Base-by-base conservation (phyloP, 1,140 invertebrate genomes). In the Aricia agestis region DNA sequence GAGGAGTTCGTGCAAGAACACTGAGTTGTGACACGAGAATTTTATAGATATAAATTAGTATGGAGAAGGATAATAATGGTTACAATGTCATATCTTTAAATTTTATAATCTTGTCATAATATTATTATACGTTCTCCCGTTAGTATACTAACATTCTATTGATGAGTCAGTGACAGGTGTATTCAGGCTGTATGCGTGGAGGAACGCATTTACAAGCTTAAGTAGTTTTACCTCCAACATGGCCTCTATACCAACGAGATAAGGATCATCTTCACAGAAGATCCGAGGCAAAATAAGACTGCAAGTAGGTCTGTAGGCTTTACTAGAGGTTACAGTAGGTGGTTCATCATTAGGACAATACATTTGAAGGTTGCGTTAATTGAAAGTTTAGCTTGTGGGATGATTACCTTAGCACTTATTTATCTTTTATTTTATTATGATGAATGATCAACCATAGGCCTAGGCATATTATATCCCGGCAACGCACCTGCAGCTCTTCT, bases 151-250 rank as follows among this genome's bases (percentile, higher is more conserved):
- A 17, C 58, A 59, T 59, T 9, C 18, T 59, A 17, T 17, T 5
- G 18, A 18, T 59, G 58, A 59, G 71, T 74, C 70, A 66, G 68
- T 61, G 66, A 71, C 69, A 74, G 72, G 72, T 74, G 69, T 65
- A 68, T 31, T 59, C 45, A 41, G 58, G 58, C 17, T 15, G n/a
- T 41, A 45, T 67, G 72, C 74, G 74, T 72, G 71, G 67, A 66
- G 67, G 31, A 32, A 72, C 66, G 71, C 71, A 69, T 71, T 71
- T 71, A 75, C 74, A 58, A 6, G 5, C 5, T 71, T 72, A 71
- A 58, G 6, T 36, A 2, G 25, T 36, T 36, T 36, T 7, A 36
- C 36, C 25, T 25, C 25, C 25, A 25, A 36, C 36, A 6, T 9
- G 36, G 6, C 36, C 36, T 36, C 36, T 36, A 7, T 36, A 5